phyloP scores from a whole-genome alignment of 1,140 invertebrate species.

The Aphis gossypii region DNA sequence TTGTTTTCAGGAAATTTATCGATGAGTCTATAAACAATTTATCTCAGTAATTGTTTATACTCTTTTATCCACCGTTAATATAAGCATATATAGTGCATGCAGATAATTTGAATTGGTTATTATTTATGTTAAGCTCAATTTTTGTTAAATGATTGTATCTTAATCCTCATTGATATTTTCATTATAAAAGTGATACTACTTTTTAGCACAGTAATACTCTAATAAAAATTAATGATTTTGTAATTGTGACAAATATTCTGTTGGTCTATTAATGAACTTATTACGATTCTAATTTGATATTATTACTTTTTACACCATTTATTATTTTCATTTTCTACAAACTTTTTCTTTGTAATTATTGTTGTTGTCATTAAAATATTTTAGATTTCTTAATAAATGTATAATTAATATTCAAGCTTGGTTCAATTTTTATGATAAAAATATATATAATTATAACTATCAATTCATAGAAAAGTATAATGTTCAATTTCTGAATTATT shows the following conservation, averaged over 20 bases:
- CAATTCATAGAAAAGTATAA: background rate
- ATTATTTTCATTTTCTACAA: background rate
- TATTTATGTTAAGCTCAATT: background rate
- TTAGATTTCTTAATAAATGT: background rate
- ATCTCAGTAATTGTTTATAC: conserved; percentile 5
- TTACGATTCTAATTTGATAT: background rate
- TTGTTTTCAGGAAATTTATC: conserved; percentile 46
- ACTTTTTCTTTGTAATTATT: background rate
- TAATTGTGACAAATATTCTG: conserved; percentile 28
- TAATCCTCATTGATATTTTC: background rate
- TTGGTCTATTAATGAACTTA: background rate
- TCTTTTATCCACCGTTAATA: background rate
- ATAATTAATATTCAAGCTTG: background rate
- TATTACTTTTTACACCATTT: background rate
- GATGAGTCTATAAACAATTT: background rate
- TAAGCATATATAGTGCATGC: background rate
- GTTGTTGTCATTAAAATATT: background rate
- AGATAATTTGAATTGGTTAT: background rate
- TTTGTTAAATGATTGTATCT: background rate
- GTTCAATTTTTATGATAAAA: background rate
- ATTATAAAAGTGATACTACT: background rate
- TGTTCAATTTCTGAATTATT: background rate
- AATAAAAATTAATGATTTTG: background rate
- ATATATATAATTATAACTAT: background rate
- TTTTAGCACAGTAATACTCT: background rate